Base-by-base conservation (phyloP, 1,140 invertebrate genomes). In the Cotesia glomerata region DNA sequence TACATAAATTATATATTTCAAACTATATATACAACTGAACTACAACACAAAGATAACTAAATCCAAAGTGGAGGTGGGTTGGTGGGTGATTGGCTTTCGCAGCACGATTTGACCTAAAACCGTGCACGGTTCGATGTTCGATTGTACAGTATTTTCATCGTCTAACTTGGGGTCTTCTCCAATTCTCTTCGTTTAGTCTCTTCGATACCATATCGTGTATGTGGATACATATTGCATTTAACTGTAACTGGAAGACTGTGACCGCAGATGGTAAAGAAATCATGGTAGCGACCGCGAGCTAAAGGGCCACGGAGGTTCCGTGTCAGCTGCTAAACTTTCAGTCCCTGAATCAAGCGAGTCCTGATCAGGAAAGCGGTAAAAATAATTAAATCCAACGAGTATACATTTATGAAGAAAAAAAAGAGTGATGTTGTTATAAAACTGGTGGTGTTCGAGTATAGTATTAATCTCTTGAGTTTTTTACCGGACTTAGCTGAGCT, bases 21-120 rank as follows among this genome's bases (percentile, higher is more conserved):
- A 26, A 26, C 26, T 26, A 26, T 26, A 26, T 26, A 26, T 26
- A 26, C 26, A 26, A 26, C 26, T 26, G 3, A 26, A 26, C 26
- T 26, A 26, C 26, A 26, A 26, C 3, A 26, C 26, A 26, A 26
- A 26, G 26, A 26, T 26, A 26, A 26, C 26, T 3, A 45, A 5
- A 45, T 45, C 7, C 5, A 45, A 45, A 45, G 39, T 45, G 39
- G 39, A 52, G 35, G 34, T 39, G 35, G 72, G n/a, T 74, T 32
- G 35, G 34, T 39, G 18, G 72, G n/a, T 74, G 76, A 84, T 85
- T 85, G 82, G 81, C 81, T 86, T 86, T 86, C 85, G 79, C 80
- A 66, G 80, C 85, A 86, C 83, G 85, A 85, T 84, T 75, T 86
- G 84, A 84, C 84, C 84, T 85, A 85, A 85, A 86, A 86, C 77